A percentile compares a stretch with the other conserved stretches of the same genome.
Conservation (phyloP, 35 echinoderm and acorn worm genomes). For the Diadema setosum region DNA sequence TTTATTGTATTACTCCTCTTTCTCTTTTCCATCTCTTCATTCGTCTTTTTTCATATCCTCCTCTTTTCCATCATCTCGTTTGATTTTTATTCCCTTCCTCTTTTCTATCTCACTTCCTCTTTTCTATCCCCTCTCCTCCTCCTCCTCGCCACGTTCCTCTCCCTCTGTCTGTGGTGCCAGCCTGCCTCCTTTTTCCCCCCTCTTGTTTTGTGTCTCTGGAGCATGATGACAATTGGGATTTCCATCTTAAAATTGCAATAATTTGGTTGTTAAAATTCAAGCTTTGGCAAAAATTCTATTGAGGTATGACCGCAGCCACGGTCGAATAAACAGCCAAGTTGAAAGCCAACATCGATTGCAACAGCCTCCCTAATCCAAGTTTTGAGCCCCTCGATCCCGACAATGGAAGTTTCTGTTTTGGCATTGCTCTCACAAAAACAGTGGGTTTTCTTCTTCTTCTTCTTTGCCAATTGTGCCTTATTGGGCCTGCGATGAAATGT, state of each 20-base stretch:
- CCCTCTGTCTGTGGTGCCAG: background rate
- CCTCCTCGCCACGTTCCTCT: background rate
- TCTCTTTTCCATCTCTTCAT: background rate
- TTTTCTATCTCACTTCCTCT: background rate
- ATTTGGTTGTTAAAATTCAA: slow-evolving; percentile 8
- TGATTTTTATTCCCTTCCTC: no score
- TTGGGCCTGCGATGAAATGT: no score
- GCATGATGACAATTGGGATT: background rate
- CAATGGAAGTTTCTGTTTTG: no score
- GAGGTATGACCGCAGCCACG: no score
- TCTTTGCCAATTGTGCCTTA: no score
- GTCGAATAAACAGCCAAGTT: no score
- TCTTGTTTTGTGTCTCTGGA: background rate
- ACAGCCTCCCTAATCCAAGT: no score
- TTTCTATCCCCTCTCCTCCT: background rate
- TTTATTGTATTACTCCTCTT: no score
- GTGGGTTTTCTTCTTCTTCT: no score
- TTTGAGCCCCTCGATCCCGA: no score
- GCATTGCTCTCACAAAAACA: no score
- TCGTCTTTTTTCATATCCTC: background rate
- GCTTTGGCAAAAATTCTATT: background rate
- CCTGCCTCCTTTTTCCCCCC: background rate
- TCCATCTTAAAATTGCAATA: background rate
- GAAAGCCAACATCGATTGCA: no score
- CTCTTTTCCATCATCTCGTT: background rate